Conservation (phyloP, 2,113 vertebrate genomes). For the Peromyscus polionotus region DNA sequence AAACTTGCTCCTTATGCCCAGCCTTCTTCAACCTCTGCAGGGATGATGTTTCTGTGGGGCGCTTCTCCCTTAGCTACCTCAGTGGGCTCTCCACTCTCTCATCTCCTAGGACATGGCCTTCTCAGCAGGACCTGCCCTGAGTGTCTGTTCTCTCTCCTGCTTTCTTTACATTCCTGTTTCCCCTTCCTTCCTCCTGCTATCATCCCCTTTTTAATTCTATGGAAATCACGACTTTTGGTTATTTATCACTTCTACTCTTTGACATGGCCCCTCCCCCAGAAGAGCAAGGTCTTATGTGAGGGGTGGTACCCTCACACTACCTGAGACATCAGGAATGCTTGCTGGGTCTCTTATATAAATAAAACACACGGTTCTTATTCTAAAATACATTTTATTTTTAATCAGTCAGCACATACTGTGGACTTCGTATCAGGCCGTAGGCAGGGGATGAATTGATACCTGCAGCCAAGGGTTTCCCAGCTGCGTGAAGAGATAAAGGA, state of each 20-base stretch:
- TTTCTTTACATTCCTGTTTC: neutral
- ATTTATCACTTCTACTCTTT: neutral
- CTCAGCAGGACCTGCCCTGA: rapidly evolving
- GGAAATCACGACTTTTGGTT: neutral
- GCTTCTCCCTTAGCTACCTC: neutral
- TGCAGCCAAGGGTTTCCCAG: neutral
- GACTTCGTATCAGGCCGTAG: neutral
- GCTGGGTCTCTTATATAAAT: neutral
- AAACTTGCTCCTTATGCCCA: rapidly evolving
- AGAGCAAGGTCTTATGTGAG: neutral
- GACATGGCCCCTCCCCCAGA: neutral
- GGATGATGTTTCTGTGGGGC: neutral
- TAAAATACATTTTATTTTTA: neutral
- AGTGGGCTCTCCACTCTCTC: neutral
- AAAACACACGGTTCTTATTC: neutral
- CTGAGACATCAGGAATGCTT: neutral
- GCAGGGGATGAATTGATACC: too few relatives aligned
- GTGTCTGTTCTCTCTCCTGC: neutral
- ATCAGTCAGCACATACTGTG: neutral
- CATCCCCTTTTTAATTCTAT: neutral
- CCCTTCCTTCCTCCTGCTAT: neutral
- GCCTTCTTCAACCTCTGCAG: neutral
- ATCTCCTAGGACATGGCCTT: neutral
- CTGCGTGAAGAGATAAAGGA: neutral
- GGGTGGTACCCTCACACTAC: neutral